Evolutionary conservation across 2,888 invertebrate genomes (phyloP).

Genomic region (Drosophila melanosoma): DNA sequence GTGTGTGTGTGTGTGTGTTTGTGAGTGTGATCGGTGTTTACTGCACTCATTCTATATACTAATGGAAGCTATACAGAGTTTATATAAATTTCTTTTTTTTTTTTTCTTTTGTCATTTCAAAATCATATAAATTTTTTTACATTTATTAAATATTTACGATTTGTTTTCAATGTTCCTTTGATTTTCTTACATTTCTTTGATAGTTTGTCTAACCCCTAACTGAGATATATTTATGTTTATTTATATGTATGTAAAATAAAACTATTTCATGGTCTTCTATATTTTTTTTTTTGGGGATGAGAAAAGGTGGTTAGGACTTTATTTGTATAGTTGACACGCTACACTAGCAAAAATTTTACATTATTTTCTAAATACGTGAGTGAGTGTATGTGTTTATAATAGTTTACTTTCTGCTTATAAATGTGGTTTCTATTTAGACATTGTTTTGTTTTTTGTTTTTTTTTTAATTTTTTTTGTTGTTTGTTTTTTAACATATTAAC

Average conservation of each 20-base stretch:
- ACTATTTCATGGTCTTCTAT: constrained; percentile 13
- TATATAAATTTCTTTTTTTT: neutral
- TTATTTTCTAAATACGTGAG: constrained; percentile 41
- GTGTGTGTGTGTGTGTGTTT: constrained; percentile 12
- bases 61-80: constrained; percentile 64
- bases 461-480: constrained; percentile 17
- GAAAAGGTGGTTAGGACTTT: constrained; percentile 13
- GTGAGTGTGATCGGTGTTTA: constrained; percentile 18
- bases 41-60: constrained; percentile 42
- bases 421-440: constrained; percentile 23
- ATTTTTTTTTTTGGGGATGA: constrained; percentile 3
- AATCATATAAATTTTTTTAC: constrained; percentile 17
- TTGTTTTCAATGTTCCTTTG: constrained; percentile 19
- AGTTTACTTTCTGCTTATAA: constrained; percentile 24
- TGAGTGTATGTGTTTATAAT: constrained; percentile 25
- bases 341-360: constrained; percentile 34
- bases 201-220: constrained; percentile 29
- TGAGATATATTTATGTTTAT: constrained; percentile 21
- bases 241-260: constrained; percentile 17
- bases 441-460: constrained; percentile 3
- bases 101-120: constrained; percentile 15
- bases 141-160: constrained; percentile 8
- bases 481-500: constrained; percentile 50
- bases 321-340: constrained; percentile 25
- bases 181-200: constrained; percentile 28